These are phyloP conservation scores for Vidua macroura DNA, from an alignment of 2,113 vertebrate genomes.

Conservation along the genomic window DNA sequence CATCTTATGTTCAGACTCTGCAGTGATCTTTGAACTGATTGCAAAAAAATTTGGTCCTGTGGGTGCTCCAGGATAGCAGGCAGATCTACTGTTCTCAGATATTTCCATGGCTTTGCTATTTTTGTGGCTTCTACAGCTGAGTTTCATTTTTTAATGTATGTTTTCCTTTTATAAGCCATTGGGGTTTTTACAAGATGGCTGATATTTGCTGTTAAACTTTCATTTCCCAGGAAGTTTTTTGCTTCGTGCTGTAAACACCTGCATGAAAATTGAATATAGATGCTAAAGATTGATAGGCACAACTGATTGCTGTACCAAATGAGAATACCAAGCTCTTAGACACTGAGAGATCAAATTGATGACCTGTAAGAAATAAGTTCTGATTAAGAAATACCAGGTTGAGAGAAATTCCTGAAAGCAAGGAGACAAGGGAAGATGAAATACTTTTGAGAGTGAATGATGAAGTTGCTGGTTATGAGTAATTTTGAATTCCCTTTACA, in stretches of 20 bases:
- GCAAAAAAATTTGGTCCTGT: neutral
- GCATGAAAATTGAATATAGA: slow-evolving; percentile 25
- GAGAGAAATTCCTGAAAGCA: slow-evolving; percentile 41
- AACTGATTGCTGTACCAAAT: slow-evolving; percentile 32
- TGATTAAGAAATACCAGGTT: slow-evolving; percentile 47
- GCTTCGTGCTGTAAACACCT: neutral
- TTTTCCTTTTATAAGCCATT: neutral
- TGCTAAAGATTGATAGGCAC: slow-evolving; percentile 41
- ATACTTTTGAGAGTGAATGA: slow-evolving; percentile 34
- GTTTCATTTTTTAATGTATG: neutral
- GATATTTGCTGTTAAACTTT: neutral
- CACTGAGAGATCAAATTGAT: slow-evolving; percentile 47
- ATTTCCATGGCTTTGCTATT: neutral
- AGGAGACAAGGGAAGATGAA: slow-evolving; percentile 46
- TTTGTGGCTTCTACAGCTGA: neutral
- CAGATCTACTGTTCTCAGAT: neutral
- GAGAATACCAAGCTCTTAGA: slow-evolving; percentile 26
- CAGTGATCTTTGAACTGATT: neutral
- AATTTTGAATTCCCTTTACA: slow-evolving; percentile 49
- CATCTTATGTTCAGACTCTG: neutral
- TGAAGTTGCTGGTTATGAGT: slow-evolving; percentile 22
- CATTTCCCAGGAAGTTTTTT: neutral
- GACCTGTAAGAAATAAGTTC: slow-evolving; percentile 61
- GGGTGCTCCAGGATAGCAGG: neutral
- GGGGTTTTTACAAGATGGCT: neutral